A percentile compares a stretch with the other conserved stretches of the same genome.
Evolutionary conservation across 2,113 vertebrate genomes (phyloP).

Genomic region (Gallinago paraguaiae): DNA sequence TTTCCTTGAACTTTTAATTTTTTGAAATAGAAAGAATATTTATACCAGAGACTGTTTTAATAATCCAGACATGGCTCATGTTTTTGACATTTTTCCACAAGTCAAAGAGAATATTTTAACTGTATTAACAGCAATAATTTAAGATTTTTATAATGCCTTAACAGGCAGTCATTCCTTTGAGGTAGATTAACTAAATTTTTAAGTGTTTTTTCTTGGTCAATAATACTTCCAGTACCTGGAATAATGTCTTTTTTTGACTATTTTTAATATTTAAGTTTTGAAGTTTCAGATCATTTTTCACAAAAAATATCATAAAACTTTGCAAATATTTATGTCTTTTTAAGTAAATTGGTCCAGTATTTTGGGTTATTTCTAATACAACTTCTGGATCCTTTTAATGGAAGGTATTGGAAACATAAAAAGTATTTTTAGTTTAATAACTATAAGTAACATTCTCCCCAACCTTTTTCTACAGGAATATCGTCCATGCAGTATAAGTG

Average conservation of each 20-base stretch:
- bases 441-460: neutral
- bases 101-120: neutral
- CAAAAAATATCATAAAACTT: neutral
- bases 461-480: neutral
- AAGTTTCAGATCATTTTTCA: neutral
- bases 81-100: neutral
- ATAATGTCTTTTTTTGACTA: neutral
- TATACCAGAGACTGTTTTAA: neutral
- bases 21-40: constrained; percentile 17
- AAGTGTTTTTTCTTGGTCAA: neutral
- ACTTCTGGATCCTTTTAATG: neutral
- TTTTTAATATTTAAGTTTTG: neutral
- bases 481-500: neutral
- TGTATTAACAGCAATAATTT: neutral
- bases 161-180: neutral
- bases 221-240: neutral
- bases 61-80: neutral
- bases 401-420: neutral
- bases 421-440: neutral
- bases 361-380: neutral
- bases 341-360: neutral
- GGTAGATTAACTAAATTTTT: neutral
- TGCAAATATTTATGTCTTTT: neutral
- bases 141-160: neutral
- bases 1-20: constrained; percentile 19